Percentiles rank a stretch among this genome's conserved stretches.
phyloP scores from a whole-genome alignment of 30 jellyfish, hydroid and myxozoan species.

The Aurelia aurita region DNA sequence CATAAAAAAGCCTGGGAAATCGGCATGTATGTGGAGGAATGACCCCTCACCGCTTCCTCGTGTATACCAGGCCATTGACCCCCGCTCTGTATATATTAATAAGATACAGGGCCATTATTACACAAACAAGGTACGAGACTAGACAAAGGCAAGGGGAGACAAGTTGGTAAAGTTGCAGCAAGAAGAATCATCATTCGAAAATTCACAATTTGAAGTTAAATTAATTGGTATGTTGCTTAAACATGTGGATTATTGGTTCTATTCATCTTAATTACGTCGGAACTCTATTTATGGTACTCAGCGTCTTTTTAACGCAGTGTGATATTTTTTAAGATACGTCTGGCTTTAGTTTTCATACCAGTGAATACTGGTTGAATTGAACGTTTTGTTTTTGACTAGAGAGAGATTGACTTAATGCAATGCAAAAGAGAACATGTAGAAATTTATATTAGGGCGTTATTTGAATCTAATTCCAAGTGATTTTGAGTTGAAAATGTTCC shows the following conservation, averaged over 20 bases:
- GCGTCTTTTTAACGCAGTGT: slow-evolving; percentile 50
- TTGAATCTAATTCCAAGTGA: too few relatives aligned
- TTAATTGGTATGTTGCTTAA: too few relatives aligned
- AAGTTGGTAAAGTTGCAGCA: too few relatives aligned
- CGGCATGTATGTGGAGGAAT: slow-evolving; percentile 2
- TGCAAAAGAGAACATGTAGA: too few relatives aligned
- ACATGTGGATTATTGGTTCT: not conserved
- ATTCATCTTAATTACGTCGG: not conserved
- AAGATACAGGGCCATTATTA: not conserved
- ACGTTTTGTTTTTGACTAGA: too few relatives aligned
- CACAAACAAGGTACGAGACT: not conserved
- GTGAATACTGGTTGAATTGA: too few relatives aligned
- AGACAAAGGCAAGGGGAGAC: not conserved
- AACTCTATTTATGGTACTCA: not conserved
- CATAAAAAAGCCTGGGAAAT: slow-evolving; percentile 67
- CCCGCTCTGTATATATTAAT: slow-evolving; percentile 45
- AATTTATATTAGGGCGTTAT: too few relatives aligned
- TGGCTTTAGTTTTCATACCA: slow-evolving; percentile 7
- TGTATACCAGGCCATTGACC: slow-evolving; percentile 65
- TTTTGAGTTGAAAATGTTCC: too few relatives aligned
- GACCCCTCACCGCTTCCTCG: slow-evolving; percentile 80
- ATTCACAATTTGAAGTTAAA: too few relatives aligned
- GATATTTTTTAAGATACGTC: slow-evolving; percentile 4
- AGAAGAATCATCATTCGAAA: too few relatives aligned
- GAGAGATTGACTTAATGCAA: too few relatives aligned